Conservation (phyloP, 2,888 invertebrate genomes). For the Schizaphis graminum region DNA sequence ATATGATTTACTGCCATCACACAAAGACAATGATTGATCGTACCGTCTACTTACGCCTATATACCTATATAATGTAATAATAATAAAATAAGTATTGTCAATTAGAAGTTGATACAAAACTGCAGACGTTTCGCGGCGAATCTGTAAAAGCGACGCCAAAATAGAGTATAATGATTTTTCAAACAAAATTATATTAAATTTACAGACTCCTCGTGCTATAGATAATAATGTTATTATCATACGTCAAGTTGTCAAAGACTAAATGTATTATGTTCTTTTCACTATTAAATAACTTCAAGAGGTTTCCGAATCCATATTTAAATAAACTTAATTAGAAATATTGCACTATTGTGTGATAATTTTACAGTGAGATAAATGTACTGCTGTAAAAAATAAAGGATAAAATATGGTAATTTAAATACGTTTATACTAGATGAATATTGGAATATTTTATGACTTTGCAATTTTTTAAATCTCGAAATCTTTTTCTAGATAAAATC, state of each 20-base stretch:
- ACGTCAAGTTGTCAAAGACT: conserved; percentile 4
- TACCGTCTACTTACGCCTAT: not conserved
- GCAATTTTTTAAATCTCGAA: not conserved
- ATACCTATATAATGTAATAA: not conserved
- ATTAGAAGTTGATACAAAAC: conserved; percentile 9
- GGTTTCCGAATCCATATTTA: not conserved
- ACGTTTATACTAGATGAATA: not conserved
- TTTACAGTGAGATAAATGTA: not conserved
- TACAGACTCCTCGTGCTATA: not conserved
- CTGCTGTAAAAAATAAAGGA: not conserved
- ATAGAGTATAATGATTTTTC: not conserved
- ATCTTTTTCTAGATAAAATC: not conserved
- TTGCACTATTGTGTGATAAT: not conserved
- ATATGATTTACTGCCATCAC: conserved; percentile 31
- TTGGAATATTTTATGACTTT: not conserved
- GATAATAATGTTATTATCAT: not conserved
- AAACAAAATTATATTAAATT: not conserved
- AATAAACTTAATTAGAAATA: not conserved
- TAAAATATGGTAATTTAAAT: not conserved
- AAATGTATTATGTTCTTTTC: not conserved
- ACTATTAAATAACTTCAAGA: not conserved
- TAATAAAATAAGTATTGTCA: conserved; percentile 1
- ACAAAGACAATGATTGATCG: conserved; percentile 34
- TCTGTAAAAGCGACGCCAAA: not conserved
- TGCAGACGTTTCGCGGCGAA: not conserved